A percentile compares a stretch with the other conserved stretches of the same genome.
Conservation (phyloP, 92 coral and sea anemone species). For the Zoanthus solanderi region DNA sequence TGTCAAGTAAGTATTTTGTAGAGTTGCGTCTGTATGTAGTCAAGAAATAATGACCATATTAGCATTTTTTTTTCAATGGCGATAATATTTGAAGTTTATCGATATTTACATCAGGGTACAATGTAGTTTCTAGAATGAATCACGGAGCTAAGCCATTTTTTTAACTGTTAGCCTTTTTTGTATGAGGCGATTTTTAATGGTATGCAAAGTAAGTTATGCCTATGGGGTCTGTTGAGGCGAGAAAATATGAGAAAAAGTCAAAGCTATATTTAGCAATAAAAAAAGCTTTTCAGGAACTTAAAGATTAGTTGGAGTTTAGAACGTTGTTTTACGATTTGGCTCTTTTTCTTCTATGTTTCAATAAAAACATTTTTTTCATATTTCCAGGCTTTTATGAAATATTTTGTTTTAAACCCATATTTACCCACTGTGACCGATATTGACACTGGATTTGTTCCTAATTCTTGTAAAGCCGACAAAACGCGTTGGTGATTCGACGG, state of each 20-base stretch:
- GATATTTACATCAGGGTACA: background rate
- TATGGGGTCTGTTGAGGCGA: background rate
- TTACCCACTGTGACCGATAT: background rate
- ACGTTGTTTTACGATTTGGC: background rate
- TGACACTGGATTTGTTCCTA: background rate
- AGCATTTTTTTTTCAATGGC: background rate
- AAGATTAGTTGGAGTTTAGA: background rate
- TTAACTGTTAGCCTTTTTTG: background rate
- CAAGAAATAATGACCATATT: background rate
- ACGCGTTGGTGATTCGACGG: background rate
- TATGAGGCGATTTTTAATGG: background rate
- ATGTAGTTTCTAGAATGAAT: background rate
- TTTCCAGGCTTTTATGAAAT: background rate
- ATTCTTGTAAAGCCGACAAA: background rate
- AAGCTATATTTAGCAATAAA: background rate
- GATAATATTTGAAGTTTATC: slow-evolving; percentile 4
- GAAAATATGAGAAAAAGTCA: background rate
- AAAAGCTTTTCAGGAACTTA: background rate
- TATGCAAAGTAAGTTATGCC: background rate
- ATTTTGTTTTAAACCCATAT: background rate
- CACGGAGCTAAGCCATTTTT: background rate
- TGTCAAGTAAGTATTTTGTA: slow-evolving; percentile 30
- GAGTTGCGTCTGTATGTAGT: too few species aligned
- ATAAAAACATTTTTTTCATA: background rate
- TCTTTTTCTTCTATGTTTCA: background rate